These are phyloP conservation scores for Notechis scutatus DNA, from an alignment of 2,113 vertebrate genomes.

Conservation along the genomic window DNA sequence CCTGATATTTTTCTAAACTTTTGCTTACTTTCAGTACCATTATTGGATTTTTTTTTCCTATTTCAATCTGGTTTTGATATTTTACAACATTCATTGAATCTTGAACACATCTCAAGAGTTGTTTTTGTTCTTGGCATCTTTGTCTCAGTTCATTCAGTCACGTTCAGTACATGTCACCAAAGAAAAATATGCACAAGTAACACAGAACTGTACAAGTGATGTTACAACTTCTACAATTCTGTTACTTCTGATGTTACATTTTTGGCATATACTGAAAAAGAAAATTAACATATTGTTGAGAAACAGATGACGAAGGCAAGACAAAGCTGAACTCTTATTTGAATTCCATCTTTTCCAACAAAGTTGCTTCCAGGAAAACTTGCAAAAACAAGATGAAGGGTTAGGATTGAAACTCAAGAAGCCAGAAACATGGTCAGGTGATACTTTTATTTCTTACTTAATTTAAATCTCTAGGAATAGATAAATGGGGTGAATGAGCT, in stretches of 20 bases:
- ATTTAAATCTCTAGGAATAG: background rate
- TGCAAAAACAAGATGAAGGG: too few species aligned
- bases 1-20: background rate
- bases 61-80: background rate
- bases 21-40: background rate
- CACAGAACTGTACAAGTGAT: background rate
- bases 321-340: background rate
- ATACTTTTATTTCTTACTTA: background rate
- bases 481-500: background rate
- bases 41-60: background rate
- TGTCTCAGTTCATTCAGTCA: background rate
- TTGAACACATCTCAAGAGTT: background rate
- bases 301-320: too few species aligned
- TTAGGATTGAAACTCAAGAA: background rate
- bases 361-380: background rate
- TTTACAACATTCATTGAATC: background rate
- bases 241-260: background rate
- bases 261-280: too few species aligned
- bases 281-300: too few species aligned
- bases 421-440: background rate
- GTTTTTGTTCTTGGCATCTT: background rate
- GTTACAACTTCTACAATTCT: background rate
- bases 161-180: background rate
- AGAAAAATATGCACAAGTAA: background rate
- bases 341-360: background rate